Base-by-base conservation (phyloP, 2,113 vertebrate genomes). In the Orientallactaga bullata region DNA sequence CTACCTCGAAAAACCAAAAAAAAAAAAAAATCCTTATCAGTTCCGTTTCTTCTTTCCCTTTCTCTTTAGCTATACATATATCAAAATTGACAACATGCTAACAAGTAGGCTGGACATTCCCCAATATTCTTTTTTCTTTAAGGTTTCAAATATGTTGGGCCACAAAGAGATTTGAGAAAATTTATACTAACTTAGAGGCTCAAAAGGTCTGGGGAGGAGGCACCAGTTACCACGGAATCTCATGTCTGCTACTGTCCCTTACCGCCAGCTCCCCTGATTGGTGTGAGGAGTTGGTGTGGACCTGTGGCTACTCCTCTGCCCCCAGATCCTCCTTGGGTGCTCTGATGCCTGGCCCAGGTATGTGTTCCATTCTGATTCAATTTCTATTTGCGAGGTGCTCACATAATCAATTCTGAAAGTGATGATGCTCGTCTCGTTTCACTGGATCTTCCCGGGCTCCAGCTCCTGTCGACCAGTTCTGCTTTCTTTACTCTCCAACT, bases 351-450 rank as follows among this genome's bases (percentile, higher is more conserved):
- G 66, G 39, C 24, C 61, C 81, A 35, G 28, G 28, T 32, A 20
- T 35, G 20, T 10, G 30, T 21, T 42, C 32, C 18, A 55, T n/a
- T 61, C 23, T 28, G 30, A 6, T 9, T 47, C 90, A 42, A n/a
- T 42, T 81, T 61, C 42, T 23, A 51, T 72, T 5, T 51, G 42
- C 15, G 39, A 26, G 61, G 35, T 6, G 2, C 8, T 7, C 0
- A 1, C 13, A 4, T 20, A 63, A 80, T 35, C 51, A 18, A 0
- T 2, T 0, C 2, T 26, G 32, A 32, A 15, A 47, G 66, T 0
- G 26, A 65, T 28, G 61, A 23, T 28, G 7, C n/a, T 28, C 37
- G 0, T 23, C 69, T 9, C 58, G 35, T 2, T 55, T 30, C 60
- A 8, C 42, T 3, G 13, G 9, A 39, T 20, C 74, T n/a, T 3